A percentile compares a stretch with the other conserved stretches of the same genome.
These are phyloP conservation scores for Delia radicum DNA, from an alignment of 1,140 invertebrate species.

Conservation along the genomic window DNA sequence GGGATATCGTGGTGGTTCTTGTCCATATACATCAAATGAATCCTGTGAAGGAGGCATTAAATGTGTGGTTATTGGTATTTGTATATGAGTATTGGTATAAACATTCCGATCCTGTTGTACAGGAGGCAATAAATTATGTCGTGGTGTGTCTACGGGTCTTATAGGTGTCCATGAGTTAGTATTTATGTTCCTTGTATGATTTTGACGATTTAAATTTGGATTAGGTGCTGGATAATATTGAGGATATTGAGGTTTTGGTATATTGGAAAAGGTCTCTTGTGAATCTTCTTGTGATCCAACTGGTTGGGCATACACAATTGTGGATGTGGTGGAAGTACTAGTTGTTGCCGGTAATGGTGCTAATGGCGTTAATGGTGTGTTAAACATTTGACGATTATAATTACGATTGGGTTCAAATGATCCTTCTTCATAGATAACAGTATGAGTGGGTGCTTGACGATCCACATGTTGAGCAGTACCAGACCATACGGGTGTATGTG, in stretches of 20 bases:
- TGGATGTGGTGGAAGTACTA: slow-evolving; percentile 22
- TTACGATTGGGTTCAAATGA: slow-evolving; percentile 50
- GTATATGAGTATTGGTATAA: background rate
- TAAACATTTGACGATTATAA: slow-evolving; percentile 38
- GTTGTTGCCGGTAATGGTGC: slow-evolving; percentile 2
- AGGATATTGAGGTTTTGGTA: background rate
- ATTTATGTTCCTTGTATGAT: slow-evolving; percentile 35
- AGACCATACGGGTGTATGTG: slow-evolving; percentile 29
- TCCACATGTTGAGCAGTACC: slow-evolving; percentile 33
- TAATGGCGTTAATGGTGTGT: slow-evolving; percentile 43
- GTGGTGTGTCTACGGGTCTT: background rate
- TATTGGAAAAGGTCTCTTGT: slow-evolving; percentile 26
- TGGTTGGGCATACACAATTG: slow-evolving; percentile 40
- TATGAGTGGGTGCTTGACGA: slow-evolving; percentile 34
- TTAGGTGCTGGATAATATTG: background rate
- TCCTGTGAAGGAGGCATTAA: background rate
- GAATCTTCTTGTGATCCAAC: slow-evolving; percentile 29
- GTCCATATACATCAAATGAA: too few relatives aligned
- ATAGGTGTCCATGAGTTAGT: slow-evolving; percentile 27
- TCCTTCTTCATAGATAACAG: slow-evolving; percentile 42
- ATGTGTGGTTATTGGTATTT: background rate
- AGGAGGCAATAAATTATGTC: background rate
- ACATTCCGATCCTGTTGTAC: background rate
- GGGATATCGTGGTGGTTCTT: too few relatives aligned
- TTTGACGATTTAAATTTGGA: slow-evolving; percentile 30